Base-by-base conservation (phyloP, 2,888 invertebrate genomes). In the Pachycephus smyrnensis region DNA sequence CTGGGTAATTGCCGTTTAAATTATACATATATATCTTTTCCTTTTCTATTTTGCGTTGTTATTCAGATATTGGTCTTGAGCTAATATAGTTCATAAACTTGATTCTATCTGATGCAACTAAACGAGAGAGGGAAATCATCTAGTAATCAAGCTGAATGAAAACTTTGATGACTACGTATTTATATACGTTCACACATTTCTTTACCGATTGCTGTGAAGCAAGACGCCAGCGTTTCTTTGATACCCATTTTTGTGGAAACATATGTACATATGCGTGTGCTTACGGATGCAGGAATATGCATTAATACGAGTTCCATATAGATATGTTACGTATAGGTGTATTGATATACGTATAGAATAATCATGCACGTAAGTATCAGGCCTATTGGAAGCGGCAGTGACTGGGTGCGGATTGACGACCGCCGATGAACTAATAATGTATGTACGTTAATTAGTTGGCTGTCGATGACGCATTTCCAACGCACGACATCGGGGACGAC, bases 391-490 rank as follows among this genome's bases (percentile, higher is more conserved):
- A 55, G 55, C 55, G 9, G 55, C 55, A 9, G 55, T 23, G 55
- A 55, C 23, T 55, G 23, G 55, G 30, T 30, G 71, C 33, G 30
- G 33, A 33, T 71, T 71, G 71, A 71, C 23, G 31, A 71, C 33
- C 71, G 55, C 23, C 23, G 55, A 55, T 55, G 55, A 55, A 55
- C 55, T 55, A 23, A 55, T 55, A 55, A 55, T 55, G 55, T 55
- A 55, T 55, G 78, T 73, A 73, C 71, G 82, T 82, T 84, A 82
- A 82, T 84, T 82, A 84, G 79, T 75, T 77, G 76, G 68, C 15
- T 69, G 71, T 68, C 79, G 79, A 80, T 84, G 84, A 84, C 84
- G 84, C 82, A 81, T 84, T 79, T 82, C 78, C 78, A 80, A 80
- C 79, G 80, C 36, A 69, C 73, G 68, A 68, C 76, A 69, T 69